Conservation (phyloP, 1,140 invertebrate genomes). For the Magallana angulata region DNA sequence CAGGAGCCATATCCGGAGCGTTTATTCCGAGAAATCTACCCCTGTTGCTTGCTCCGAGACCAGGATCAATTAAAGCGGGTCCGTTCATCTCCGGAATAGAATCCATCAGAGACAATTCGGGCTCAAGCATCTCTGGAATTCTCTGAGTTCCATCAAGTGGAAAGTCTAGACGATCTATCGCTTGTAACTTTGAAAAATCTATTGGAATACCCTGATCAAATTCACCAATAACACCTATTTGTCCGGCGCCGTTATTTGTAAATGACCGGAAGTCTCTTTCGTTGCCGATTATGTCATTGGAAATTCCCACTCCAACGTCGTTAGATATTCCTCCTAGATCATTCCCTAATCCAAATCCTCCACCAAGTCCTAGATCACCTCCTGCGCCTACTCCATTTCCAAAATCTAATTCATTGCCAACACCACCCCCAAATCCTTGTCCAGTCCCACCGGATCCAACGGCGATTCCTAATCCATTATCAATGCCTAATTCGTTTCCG, state of each 20-base stretch:
- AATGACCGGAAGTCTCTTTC: constrained; percentile 3
- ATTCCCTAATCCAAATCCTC: neutral
- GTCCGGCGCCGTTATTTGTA: neutral
- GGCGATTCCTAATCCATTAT: neutral
- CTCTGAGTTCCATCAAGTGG: constrained; percentile 3
- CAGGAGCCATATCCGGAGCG: neutral
- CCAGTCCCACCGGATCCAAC: neutral
- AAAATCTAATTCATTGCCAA: neutral
- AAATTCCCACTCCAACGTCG: neutral
- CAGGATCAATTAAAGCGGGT: neutral
- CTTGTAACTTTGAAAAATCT: constrained; percentile 10
- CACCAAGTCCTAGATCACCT: neutral
- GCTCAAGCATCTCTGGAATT: neutral
- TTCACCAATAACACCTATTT: neutral
- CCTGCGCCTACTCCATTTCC: neutral
- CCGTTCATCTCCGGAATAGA: neutral
- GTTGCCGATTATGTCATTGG: neutral
- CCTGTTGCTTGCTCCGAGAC: neutral
- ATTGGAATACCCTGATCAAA: neutral
- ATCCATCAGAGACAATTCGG: constrained; percentile 2
- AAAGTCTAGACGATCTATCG: constrained; percentile 1
- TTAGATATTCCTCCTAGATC: neutral
- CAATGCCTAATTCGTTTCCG: neutral
- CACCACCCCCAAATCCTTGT: neutral
- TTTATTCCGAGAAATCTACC: neutral